Percentiles rank a stretch among this genome's conserved stretches.
Conservation (phyloP, 35 echinoderm and acorn worm species). For the Apostichopus parvimensis region DNA sequence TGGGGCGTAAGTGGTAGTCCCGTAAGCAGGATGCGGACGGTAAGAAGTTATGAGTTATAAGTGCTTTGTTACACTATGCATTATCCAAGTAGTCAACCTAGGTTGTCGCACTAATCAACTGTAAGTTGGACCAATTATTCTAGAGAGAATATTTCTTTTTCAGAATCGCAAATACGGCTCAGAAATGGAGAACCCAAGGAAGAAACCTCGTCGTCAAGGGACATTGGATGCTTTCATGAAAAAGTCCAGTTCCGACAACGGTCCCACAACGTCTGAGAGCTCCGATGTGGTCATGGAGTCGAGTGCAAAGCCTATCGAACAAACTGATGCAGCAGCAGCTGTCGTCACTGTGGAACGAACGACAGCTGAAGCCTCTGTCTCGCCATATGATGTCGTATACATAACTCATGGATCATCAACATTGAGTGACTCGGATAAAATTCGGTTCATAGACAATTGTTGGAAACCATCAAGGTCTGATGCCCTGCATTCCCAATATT, state of each 20-base stretch:
- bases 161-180: constrained; percentile 1
- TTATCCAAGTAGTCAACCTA: not conserved
- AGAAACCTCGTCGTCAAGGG: constrained; percentile 6
- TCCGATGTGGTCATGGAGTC: constrained; percentile 10
- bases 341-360: not conserved
- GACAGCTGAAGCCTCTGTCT: not conserved
- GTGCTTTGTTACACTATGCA: no score
- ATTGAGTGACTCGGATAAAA: constrained; percentile 7
- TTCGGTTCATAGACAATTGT: constrained; percentile 7
- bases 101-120: not conserved
- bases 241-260: not conserved
- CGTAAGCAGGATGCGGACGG: no score
- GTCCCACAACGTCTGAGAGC: constrained; percentile 2
- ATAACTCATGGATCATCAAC: constrained; percentile 13
- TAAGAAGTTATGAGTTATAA: no score
- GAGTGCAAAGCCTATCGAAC: not conserved
- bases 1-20: no score
- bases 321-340: not conserved
- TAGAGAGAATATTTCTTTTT: not conserved
- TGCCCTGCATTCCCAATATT: not conserved
- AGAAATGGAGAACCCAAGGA: constrained; percentile 6
- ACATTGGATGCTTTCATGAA: constrained; percentile 13
- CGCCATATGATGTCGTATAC: not conserved
- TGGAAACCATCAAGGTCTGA: constrained; percentile 5
- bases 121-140: not conserved